A percentile compares a stretch with the other conserved stretches of the same genome.
phyloP scores from a whole-genome alignment of 2,888 invertebrate genomes.

The Yponomeuta evonymella region DNA sequence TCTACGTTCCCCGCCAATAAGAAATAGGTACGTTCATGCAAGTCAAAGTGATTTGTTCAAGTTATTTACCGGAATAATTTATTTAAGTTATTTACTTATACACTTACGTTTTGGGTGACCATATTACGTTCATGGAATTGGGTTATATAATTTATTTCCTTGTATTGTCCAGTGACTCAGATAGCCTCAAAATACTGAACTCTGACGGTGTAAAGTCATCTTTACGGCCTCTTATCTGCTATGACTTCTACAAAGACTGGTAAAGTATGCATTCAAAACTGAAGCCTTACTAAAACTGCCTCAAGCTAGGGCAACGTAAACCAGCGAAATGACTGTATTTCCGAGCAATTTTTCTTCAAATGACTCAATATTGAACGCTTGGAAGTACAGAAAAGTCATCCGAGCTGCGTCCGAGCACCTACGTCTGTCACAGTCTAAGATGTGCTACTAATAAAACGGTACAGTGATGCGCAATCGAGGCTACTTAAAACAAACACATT shows the following conservation, averaged over 20 bases:
- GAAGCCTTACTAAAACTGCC: not conserved
- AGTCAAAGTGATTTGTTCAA: not conserved
- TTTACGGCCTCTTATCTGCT: not conserved
- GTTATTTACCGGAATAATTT: too few species aligned
- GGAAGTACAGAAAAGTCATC: not conserved
- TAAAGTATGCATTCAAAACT: conserved; percentile 11
- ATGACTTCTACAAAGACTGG: not conserved
- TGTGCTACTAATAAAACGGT: too few species aligned
- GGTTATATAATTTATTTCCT: too few species aligned
- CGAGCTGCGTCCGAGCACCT: not conserved
- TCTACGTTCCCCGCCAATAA: too few species aligned
- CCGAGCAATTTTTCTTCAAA: conserved; percentile 3
- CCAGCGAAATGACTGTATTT: not conserved
- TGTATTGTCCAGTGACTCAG: too few species aligned
- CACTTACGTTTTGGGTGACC: too few species aligned
- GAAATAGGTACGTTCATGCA: too few species aligned
- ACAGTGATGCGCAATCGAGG: too few species aligned
- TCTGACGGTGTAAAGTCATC: not conserved
- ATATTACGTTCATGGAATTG: too few species aligned
- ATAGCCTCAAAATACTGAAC: not conserved
- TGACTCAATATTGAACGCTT: not conserved
- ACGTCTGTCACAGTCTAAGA: too few species aligned
- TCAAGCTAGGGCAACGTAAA: conserved; percentile 3
- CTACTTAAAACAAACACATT: too few species aligned
- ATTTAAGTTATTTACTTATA: too few species aligned